Conservation (phyloP, 2,888 invertebrate species). For the Nebria brevicollis region DNA sequence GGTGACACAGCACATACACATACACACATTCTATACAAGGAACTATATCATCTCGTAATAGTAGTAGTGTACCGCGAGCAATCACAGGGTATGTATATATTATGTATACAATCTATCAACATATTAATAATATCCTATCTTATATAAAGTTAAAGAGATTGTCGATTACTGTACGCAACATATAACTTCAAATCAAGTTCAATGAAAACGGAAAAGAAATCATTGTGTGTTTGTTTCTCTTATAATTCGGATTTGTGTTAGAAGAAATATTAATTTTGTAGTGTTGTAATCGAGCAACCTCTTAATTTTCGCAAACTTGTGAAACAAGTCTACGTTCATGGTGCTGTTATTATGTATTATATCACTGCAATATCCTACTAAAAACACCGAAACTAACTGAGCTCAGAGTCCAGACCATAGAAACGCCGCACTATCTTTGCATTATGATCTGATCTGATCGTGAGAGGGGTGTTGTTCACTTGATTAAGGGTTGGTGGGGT, state of each 20-base stretch:
- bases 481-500: slow-evolving; percentile 45
- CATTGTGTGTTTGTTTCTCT: background rate
- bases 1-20: slow-evolving; percentile 16
- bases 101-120: slow-evolving; percentile 31
- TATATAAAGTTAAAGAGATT: slow-evolving; percentile 32
- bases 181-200: background rate
- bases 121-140: slow-evolving; percentile 43
- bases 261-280: background rate
- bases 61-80: slow-evolving; percentile 46
- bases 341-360: slow-evolving; percentile 15
- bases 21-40: slow-evolving; percentile 43
- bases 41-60: slow-evolving; percentile 44
- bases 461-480: slow-evolving; percentile 11
- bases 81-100: slow-evolving; percentile 45
- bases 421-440: background rate
- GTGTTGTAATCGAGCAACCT: background rate
- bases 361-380: slow-evolving; percentile 19
- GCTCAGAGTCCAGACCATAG: background rate
- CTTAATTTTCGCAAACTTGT: background rate
- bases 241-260: background rate
- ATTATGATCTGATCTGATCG: slow-evolving; percentile 2
- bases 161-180: slow-evolving; percentile 40
- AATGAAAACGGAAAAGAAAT: background rate
- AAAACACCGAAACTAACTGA: slow-evolving; percentile 14
- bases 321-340: slow-evolving; percentile 13